A percentile compares a stretch with the other conserved stretches of the same genome.
Evolutionary conservation across 1,140 invertebrate species (phyloP).

Genomic region (Matsumurasca onukii): DNA sequence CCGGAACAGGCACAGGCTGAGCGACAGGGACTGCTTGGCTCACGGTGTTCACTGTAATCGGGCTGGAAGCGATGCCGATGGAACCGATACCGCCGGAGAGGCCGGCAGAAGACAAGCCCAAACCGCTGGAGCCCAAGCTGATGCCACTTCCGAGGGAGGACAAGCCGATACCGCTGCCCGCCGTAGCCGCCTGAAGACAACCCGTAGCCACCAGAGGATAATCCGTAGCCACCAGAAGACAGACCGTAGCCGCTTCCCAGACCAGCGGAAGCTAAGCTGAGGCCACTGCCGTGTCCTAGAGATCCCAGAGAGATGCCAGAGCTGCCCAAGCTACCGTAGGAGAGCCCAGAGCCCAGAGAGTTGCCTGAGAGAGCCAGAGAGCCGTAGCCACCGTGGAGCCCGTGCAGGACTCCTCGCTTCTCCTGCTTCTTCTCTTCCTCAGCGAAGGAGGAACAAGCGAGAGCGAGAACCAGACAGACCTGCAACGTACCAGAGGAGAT

Average conservation of each 20-base stretch:
- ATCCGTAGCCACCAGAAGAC: background rate
- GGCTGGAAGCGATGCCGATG: conserved; percentile 9
- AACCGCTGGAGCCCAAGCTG: background rate
- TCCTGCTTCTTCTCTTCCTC: conserved; percentile 30
- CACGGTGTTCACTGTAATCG: conserved; percentile 30
- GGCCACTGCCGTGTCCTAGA: background rate
- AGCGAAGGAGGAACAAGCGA: background rate
- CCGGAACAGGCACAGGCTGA: conserved; percentile 31
- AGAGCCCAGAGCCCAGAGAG: background rate
- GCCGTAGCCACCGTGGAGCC: background rate
- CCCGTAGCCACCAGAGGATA: background rate
- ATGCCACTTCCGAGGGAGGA: conserved; percentile 3
- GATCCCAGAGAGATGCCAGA: conserved; percentile 8
- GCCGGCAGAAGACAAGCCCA: background rate
- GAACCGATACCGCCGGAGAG: background rate
- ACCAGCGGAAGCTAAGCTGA: background rate
- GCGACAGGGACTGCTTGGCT: conserved; percentile 30
- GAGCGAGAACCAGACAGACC: conserved; percentile 13
- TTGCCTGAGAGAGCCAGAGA: background rate
- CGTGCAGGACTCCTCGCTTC: conserved; percentile 19
- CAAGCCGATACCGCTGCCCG: background rate
- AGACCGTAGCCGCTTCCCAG: background rate
- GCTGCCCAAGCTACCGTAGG: conserved; percentile 4
- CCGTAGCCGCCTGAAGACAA: too few relatives aligned
- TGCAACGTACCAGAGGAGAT: conserved; percentile 4